Conservation (phyloP, 2,888 invertebrate species). For the Pristionchus maxplancki region DNA sequence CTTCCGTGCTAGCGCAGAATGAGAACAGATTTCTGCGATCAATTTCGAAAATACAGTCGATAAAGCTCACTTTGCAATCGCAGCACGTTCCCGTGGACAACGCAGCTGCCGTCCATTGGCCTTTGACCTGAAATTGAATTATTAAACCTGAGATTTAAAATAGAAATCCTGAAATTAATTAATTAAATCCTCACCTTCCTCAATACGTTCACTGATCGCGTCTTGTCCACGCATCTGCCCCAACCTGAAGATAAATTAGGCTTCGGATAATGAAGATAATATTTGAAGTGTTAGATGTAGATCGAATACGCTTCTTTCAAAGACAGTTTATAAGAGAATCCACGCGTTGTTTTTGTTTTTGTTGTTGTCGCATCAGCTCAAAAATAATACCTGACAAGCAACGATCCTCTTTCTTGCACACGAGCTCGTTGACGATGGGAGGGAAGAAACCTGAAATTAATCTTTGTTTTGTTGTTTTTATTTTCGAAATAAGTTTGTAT, state of each 20-base stretch:
- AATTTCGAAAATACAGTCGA: no score
- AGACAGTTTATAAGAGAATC: no score
- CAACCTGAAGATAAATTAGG: conserved; percentile 66
- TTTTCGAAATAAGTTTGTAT: no score
- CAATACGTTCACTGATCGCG: conserved; percentile 74
- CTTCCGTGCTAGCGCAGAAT: no score
- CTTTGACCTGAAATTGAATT: not conserved
- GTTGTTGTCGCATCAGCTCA: no score
- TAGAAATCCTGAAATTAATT: no score
- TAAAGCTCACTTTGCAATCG: conserved; percentile 46
- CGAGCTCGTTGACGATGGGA: conserved; percentile 46
- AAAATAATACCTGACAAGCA: conserved; percentile 53
- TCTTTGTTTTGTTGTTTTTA: not conserved
- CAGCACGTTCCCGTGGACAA: conserved; percentile 47
- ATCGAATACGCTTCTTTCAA: not conserved
- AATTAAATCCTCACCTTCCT: conserved; percentile 54
- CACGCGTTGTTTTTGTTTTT: no score
- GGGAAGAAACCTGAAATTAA: conserved; percentile 41
- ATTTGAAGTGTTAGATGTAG: not conserved
- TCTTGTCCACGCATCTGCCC: conserved; percentile 75
- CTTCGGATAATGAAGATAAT: not conserved
- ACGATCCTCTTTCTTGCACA: conserved; percentile 34
- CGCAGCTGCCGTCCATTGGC: conserved; percentile 43
- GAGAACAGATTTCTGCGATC: no score
- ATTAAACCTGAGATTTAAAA: no score